A percentile compares a stretch with the other conserved stretches of the same genome.
These are phyloP conservation scores for Condylostylus longicornis DNA, from an alignment of 1,140 invertebrate genomes.

Conservation along the genomic window DNA sequence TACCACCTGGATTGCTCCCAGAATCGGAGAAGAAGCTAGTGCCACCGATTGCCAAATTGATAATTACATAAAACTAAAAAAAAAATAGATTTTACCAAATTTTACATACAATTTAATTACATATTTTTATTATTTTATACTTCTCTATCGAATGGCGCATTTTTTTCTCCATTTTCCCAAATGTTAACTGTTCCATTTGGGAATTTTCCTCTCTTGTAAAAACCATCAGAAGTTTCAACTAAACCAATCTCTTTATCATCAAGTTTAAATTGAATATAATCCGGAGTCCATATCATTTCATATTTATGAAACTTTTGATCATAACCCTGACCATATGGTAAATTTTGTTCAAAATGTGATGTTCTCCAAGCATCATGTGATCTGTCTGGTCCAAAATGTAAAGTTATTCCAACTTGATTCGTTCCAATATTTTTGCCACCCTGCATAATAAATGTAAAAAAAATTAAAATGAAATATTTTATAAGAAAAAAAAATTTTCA, in stretches of 20 bases:
- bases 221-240: constrained; percentile 21
- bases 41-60: constrained; percentile 58
- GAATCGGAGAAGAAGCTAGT: constrained; percentile 48
- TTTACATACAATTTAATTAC: neutral
- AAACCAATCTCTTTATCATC: constrained; percentile 37
- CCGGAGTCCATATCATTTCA: constrained; percentile 40
- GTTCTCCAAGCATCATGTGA: constrained; percentile 36
- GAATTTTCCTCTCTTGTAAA: constrained; percentile 13
- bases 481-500: no score
- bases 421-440: constrained; percentile 40
- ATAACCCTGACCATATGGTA: constrained; percentile 32
- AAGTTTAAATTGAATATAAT: constrained; percentile 33
- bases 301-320: constrained; percentile 41
- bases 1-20: constrained; percentile 26
- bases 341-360: constrained; percentile 35
- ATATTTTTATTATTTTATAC: constrained; percentile 26
- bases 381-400: constrained; percentile 47
- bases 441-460: no score
- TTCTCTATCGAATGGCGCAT: constrained; percentile 53
- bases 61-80: constrained; percentile 49
- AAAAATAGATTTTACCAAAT: no score
- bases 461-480: no score
- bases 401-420: constrained; percentile 39
- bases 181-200: constrained; percentile 10
- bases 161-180: constrained; percentile 28